Evolutionary conservation across 2,797 vertebrate genomes (phyloP).

Genomic region (Octomys mimax): DNA sequence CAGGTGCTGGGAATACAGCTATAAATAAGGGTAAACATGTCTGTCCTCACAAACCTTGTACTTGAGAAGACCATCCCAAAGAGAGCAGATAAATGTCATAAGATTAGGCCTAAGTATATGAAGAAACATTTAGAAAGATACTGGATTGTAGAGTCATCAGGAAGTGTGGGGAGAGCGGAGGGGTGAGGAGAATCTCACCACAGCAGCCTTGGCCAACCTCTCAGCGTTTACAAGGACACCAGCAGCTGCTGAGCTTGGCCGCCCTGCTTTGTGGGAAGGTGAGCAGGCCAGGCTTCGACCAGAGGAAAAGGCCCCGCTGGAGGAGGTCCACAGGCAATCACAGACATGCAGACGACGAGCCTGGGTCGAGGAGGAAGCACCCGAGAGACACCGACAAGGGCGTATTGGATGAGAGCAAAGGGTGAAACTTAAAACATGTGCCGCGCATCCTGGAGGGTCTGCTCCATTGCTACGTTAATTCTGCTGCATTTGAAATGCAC

Average conservation of each 20-base stretch:
- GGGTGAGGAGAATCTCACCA: background rate
- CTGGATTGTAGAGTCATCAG: background rate
- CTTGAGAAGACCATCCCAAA: conserved; percentile 22
- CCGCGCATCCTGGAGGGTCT: background rate
- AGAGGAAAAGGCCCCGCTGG: background rate
- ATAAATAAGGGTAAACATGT: background rate
- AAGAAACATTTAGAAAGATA: background rate
- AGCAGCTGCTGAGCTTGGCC: background rate
- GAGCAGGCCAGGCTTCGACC: background rate
- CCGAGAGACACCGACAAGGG: background rate
- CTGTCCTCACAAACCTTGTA: background rate
- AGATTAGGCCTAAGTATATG: background rate
- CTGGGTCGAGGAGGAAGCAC: background rate
- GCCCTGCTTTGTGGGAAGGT: background rate
- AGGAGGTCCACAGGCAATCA: background rate
- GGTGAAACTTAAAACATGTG: background rate
- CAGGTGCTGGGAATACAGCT: background rate
- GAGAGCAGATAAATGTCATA: background rate
- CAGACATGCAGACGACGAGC: background rate
- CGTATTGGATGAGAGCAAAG: background rate
- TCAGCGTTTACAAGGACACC: background rate
- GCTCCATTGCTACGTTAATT: background rate
- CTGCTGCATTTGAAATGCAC: conserved; percentile 27
- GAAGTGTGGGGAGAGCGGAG: background rate
- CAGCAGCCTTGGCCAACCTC: background rate